Evolutionary conservation across 2,888 invertebrate genomes (phyloP), one percentile per base, ranked within the genome.

Genomic region (Drosophila ochracea): DNA sequence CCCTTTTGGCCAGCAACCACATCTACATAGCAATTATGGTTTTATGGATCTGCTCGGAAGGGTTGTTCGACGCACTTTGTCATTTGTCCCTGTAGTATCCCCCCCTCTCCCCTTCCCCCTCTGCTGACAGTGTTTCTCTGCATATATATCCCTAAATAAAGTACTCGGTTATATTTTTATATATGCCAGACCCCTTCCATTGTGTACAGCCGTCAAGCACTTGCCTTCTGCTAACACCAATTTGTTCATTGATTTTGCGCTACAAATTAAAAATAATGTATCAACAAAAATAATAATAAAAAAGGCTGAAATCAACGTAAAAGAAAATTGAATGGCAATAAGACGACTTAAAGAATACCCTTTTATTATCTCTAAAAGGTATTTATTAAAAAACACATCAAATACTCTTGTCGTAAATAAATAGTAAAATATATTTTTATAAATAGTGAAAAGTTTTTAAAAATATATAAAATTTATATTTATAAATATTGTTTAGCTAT

Each of bases 161-260:
- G 28, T 39, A 47, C 21, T 47, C 13, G 43, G 63, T n/a, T 43
- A 10, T 25, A 35, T 73, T 19, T 73, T 11, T 41, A 25, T 41
- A 25, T 41, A 54, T 35, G 37, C 35, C 41, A 31, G 19, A 5
- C 33, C 39, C 73, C 62, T 31, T 13, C 31, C n/a, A 49, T 21
- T 59, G 39, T 25, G 16, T 0, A 47, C 9, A 25, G 47, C 64
- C 50, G 30, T 65, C 67, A 81, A 86, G 82, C 89, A 87, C 90
- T 90, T 90, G 90, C 82, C 90, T 90, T 89, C 82, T 90, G 89
- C 86, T 84, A 90, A 90, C 88, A 90, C 89, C 88, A 90, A 90
- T 90, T 89, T 90, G 87, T 82, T 82, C 87, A 89, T 89, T 89
- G 89, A 83, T 88, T 80, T 83, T 73, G 69, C 52, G 75, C 78